Conservation (phyloP, 2,113 vertebrate species). For the Manacus vitellinus region DNA sequence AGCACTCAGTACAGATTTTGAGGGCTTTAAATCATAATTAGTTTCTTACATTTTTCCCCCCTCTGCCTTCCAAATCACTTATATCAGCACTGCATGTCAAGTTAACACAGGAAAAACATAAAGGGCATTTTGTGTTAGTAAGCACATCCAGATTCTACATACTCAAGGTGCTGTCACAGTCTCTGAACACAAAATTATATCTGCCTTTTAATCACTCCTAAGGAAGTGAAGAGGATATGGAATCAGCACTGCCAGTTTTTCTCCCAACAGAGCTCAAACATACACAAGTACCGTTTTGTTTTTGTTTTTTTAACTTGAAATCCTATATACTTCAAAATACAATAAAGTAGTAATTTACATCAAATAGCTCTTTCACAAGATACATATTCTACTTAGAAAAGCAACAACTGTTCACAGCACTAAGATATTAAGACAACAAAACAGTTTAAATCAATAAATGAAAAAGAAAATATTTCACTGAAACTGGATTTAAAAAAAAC, state of each 20-base stretch:
- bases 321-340: neutral
- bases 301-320: neutral
- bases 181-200: neutral
- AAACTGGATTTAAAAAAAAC: neutral
- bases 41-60: neutral
- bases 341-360: neutral
- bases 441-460: neutral
- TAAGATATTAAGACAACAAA: neutral
- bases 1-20: neutral
- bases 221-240: neutral
- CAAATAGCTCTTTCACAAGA: neutral
- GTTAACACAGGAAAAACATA: neutral
- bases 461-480: neutral
- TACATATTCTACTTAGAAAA: neutral
- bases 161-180: neutral
- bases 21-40: neutral
- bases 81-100: neutral
- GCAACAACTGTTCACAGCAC: neutral
- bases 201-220: neutral
- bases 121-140: neutral
- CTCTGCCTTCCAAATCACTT: rapidly evolving
- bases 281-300: rapidly evolving
- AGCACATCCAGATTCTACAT: neutral
- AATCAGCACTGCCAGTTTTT: neutral
- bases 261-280: neutral